A percentile compares a stretch with the other conserved stretches of the same genome.
These are phyloP conservation scores for Creontiades dilutus DNA, from an alignment of 2,888 invertebrate species.

Conservation along the genomic window DNA sequence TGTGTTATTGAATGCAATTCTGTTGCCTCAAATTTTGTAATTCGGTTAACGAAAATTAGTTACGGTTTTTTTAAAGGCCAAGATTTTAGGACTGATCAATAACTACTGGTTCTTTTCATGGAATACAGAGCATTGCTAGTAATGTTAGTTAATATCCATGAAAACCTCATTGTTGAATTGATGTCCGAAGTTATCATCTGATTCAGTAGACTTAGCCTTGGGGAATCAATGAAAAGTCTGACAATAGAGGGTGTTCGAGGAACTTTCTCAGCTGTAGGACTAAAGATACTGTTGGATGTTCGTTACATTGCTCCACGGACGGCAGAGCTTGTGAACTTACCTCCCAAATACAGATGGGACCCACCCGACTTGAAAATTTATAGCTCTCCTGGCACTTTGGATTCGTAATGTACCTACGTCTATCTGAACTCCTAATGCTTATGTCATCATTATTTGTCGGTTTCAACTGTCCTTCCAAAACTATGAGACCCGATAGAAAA, in stretches of 20 bases:
- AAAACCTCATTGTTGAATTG: too few species aligned
- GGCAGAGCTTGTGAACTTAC: slow-evolving; percentile 29
- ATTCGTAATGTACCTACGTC: slow-evolving; percentile 49
- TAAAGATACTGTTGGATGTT: background rate
- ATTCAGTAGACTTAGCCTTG: background rate
- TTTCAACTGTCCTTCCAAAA: background rate
- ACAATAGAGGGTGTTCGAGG: background rate
- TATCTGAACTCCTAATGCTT: slow-evolving; percentile 20
- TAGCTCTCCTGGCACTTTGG: slow-evolving; percentile 41
- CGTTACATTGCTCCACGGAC: background rate
- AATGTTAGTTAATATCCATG: too few species aligned
- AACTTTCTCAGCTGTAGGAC: background rate
- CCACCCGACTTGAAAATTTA: slow-evolving; percentile 52
- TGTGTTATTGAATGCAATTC: too few species aligned
- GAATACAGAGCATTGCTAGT: too few species aligned
- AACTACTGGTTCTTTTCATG: too few species aligned
- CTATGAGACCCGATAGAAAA: background rate
- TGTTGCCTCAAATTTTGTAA: too few species aligned
- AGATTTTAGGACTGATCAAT: too few species aligned
- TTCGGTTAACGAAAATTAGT: too few species aligned
- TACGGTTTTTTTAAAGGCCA: too few species aligned
- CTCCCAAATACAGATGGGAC: slow-evolving; percentile 57
- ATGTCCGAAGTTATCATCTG: too few species aligned
- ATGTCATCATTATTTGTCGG: background rate
- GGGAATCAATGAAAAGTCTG: background rate